A percentile compares a stretch with the other conserved stretches of the same genome.
These are phyloP conservation scores for Oplegnathus fasciatus DNA, from an alignment of 2,113 vertebrate species.

Conservation along the genomic window DNA sequence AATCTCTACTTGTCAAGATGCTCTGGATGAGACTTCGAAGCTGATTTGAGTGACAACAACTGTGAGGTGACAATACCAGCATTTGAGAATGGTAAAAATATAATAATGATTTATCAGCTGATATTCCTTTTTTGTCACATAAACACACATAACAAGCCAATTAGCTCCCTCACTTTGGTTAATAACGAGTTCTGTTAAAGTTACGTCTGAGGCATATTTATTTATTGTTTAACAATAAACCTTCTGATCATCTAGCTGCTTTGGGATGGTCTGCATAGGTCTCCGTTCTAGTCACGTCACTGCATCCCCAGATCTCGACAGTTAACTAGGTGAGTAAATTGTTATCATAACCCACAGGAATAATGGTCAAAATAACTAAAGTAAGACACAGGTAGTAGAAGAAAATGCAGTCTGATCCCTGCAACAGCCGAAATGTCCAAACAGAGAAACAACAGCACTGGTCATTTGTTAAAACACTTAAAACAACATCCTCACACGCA, in stretches of 20 bases:
- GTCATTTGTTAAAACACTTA: too few species aligned
- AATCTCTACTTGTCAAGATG: background rate
- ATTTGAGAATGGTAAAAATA: too few species aligned
- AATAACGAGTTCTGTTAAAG: too few species aligned
- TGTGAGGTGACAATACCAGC: too few species aligned
- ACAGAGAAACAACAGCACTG: background rate
- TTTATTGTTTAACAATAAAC: too few species aligned
- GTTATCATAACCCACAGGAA: background rate
- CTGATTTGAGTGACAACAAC: too few species aligned
- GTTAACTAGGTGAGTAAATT: background rate
- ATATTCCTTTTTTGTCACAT: background rate
- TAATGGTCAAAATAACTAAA: background rate
- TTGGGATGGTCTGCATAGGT: too few species aligned
- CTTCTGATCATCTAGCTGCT: background rate
- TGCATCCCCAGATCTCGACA: background rate
- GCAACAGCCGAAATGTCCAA: too few species aligned
- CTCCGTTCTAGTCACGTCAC: background rate
- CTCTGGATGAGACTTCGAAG: background rate
- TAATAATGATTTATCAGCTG: background rate
- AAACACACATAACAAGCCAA: background rate
- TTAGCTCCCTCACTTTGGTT: too few species aligned
- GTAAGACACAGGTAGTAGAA: background rate
- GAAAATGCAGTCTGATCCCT: background rate
- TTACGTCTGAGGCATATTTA: too few species aligned
- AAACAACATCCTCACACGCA: too few species aligned